Evolutionary conservation across 1,140 invertebrate genomes (phyloP).

Genomic region (Pygmarrhopalites habei): DNA sequence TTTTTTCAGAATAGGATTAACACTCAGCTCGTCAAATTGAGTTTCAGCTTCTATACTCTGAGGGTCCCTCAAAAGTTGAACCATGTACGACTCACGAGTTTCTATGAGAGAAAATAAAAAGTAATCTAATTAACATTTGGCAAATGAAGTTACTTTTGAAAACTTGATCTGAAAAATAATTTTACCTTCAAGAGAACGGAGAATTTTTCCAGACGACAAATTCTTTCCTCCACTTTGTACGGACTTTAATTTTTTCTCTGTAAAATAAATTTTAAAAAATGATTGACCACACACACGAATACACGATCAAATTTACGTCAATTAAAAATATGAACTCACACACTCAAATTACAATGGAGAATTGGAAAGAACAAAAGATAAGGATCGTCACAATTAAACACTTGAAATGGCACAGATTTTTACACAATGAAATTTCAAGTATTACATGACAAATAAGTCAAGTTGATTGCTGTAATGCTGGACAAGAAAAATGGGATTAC

Average conservation of each 20-base stretch:
- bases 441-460: neutral
- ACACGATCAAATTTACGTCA: neutral
- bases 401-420: too few species aligned
- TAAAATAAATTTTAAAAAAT: conserved; percentile 11
- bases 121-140: too few species aligned
- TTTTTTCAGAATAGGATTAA: conserved; percentile 47
- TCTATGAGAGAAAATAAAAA: too few species aligned
- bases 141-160: too few species aligned
- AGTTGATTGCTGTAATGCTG: neutral
- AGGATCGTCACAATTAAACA: neutral
- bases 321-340: neutral
- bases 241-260: conserved; percentile 44
- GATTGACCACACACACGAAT: neutral
- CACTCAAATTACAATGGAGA: neutral
- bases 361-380: neutral
- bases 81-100: conserved; percentile 46
- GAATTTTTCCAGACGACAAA: conserved; percentile 40
- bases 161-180: too few species aligned
- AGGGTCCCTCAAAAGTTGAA: conserved; percentile 45
- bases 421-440: neutral
- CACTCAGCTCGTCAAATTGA: conserved; percentile 43
- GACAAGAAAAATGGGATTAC: too few species aligned
- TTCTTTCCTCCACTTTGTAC: conserved; percentile 30
- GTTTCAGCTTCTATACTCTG: conserved; percentile 30
- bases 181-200: conserved; percentile 47